Conservation (phyloP, 1,140 invertebrate species). For the Condylostylus longicornis region DNA sequence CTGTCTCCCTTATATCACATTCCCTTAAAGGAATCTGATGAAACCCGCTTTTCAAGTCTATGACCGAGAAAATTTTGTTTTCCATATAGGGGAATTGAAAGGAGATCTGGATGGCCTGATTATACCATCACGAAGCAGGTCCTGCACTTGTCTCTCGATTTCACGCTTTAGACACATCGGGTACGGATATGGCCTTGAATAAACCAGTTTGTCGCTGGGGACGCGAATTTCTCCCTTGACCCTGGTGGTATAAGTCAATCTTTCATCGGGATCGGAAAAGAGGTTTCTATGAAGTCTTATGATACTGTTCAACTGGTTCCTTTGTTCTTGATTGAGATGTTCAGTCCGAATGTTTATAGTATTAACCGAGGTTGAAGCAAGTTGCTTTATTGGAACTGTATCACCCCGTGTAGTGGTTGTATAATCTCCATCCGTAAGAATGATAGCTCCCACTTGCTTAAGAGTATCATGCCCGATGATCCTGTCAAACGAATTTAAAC, state of each 20-base stretch:
- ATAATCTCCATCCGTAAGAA: conserved; percentile 7
- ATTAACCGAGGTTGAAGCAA: conserved; percentile 9
- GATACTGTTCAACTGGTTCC: neutral
- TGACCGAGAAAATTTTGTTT: conserved; percentile 5
- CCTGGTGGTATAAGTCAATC: conserved; percentile 10
- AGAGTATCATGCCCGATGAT: conserved; percentile 11
- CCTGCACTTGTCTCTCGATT: conserved; percentile 8
- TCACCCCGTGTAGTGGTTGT: neutral
- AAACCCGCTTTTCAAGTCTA: conserved; percentile 2
- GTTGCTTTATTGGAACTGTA: conserved; percentile 4
- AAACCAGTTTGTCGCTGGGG: conserved; percentile 7
- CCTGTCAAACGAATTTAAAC: conserved; percentile 9
- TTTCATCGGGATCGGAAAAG: conserved; percentile 9
- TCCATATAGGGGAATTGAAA: conserved; percentile 7
- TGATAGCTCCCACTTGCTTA: conserved; percentile 8
- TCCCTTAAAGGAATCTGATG: too few species aligned
- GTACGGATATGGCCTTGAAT: conserved; percentile 11
- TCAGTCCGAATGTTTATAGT: conserved; percentile 5
- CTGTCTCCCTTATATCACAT: conserved; percentile 29
- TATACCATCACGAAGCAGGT: conserved; percentile 10
- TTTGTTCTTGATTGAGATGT: conserved; percentile 3
- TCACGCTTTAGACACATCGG: conserved; percentile 9
- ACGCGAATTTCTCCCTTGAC: conserved; percentile 11
- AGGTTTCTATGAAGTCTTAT: conserved; percentile 2
- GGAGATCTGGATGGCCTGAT: conserved; percentile 11